phyloP scores from a whole-genome alignment of 2,797 vertebrate species.

The Kryptopterus vitreolus region DNA sequence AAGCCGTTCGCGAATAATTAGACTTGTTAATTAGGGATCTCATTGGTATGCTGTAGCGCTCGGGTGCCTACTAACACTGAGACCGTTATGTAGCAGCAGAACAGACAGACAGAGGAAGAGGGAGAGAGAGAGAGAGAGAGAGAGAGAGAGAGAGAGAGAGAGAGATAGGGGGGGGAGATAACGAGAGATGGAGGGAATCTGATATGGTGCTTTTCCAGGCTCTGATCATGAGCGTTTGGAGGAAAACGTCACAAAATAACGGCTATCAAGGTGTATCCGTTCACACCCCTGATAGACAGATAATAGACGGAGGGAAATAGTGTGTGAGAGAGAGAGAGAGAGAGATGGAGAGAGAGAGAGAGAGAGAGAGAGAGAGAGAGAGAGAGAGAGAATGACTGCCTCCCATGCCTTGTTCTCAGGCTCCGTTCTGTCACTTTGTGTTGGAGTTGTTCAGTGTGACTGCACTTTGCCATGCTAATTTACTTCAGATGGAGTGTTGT shows the following conservation, averaged over 20 bases:
- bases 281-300: background rate
- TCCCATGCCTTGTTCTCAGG: slow-evolving; percentile 6
- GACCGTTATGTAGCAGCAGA: slow-evolving; percentile 30
- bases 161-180: background rate
- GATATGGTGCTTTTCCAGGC: background rate
- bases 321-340: background rate
- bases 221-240: slow-evolving; percentile 15
- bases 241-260: background rate
- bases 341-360: slow-evolving; percentile 12
- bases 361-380: slow-evolving; percentile 13
- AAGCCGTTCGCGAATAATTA: slow-evolving; percentile 51
- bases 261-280: background rate
- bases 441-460: slow-evolving; percentile 42
- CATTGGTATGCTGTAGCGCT: slow-evolving; percentile 23
- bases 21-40: slow-evolving; percentile 50
- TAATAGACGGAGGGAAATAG: background rate
- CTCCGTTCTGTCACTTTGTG: slow-evolving; percentile 30
- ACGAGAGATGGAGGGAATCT: background rate
- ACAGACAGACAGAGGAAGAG: background rate
- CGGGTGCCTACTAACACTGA: slow-evolving; percentile 11
- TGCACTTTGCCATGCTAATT: slow-evolving; percentile 52
- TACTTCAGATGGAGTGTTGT: slow-evolving; percentile 49
- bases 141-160: background rate
- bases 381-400: background rate
- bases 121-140: slow-evolving; percentile 5